phyloP scores from a whole-genome alignment of 2,888 invertebrate species.

The Agrilus mali region DNA sequence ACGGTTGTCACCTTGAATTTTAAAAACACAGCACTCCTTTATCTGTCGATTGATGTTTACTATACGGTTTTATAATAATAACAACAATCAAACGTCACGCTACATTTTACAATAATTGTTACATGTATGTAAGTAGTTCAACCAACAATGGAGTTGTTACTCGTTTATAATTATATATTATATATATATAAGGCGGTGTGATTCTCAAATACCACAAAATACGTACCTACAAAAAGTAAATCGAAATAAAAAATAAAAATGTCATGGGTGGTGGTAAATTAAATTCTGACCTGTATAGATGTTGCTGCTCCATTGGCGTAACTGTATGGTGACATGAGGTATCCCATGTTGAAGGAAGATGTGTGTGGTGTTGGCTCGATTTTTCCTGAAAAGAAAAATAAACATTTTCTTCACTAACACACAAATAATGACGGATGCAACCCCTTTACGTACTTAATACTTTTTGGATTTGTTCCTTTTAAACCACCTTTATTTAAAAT shows the following conservation, averaged over 20 bases:
- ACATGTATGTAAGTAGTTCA: too few species aligned
- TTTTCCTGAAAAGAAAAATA: constrained; percentile 48
- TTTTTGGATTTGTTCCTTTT: neutral
- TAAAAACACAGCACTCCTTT: too few species aligned
- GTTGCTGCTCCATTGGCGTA: constrained; percentile 82
- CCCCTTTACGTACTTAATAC: neutral
- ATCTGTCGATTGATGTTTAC: too few species aligned
- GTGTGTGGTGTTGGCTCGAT: constrained; percentile 70
- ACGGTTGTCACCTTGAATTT: too few species aligned
- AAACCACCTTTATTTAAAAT: neutral
- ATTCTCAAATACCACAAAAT: too few species aligned
- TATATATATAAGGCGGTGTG: too few species aligned
- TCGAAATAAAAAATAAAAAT: constrained; percentile 2
- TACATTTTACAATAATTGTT: constrained; percentile 1
- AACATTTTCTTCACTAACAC: neutral
- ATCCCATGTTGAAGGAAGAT: constrained; percentile 81
- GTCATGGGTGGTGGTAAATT: neutral
- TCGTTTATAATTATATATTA: too few species aligned
- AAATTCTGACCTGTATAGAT: constrained; percentile 68
- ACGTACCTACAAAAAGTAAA: too few species aligned
- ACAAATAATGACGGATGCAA: neutral
- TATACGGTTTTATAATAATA: too few species aligned
- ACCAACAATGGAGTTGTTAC: too few species aligned
- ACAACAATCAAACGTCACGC: constrained; percentile 1
- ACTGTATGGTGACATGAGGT: constrained; percentile 80